Evolutionary conservation across 2,797 vertebrate genomes (phyloP).

Genomic region (Allobates femoralis): DNA sequence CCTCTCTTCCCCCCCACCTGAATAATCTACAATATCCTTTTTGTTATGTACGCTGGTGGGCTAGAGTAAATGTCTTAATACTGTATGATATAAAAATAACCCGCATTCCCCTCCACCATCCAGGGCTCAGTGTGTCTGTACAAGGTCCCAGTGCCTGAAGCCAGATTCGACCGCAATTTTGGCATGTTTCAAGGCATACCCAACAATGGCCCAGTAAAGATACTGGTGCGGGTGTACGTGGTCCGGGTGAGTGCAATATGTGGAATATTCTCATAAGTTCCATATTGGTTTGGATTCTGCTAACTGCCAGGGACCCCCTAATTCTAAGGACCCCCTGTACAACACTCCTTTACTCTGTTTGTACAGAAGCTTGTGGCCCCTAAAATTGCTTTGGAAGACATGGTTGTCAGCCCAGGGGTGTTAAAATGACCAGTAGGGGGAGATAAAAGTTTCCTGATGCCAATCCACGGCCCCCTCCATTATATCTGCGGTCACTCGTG

Average conservation of each 20-base stretch:
- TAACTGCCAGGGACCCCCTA: no score
- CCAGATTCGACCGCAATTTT: slow-evolving; percentile 84
- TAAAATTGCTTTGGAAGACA: no score
- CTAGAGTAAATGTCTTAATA: neutral
- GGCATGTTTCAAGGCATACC: slow-evolving; percentile 98
- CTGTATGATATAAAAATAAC: neutral
- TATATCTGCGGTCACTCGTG: no score
- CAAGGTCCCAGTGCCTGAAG: slow-evolving; percentile 91
- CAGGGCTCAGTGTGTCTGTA: slow-evolving; percentile 95
- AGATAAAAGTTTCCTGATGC: no score
- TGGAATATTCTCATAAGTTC: neutral
- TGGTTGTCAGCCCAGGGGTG: no score
- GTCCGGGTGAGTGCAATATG: slow-evolving; percentile 81
- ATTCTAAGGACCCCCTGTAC: no score
- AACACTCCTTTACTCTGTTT: no score
- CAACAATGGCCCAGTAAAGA: slow-evolving; percentile 89
- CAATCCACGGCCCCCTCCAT: no score
- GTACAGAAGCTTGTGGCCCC: no score
- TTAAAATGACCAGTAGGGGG: no score
- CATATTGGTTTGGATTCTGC: neutral
- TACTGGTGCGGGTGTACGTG: slow-evolving; percentile 91
- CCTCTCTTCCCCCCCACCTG: no score
- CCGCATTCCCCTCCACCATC: fast-evolving
- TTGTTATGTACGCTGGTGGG: neutral
- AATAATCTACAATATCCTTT: no score